Evolutionary conservation across 1,140 invertebrate genomes (phyloP), one percentile per base, ranked within the genome.

Genomic region (Listronotus bonariensis): DNA sequence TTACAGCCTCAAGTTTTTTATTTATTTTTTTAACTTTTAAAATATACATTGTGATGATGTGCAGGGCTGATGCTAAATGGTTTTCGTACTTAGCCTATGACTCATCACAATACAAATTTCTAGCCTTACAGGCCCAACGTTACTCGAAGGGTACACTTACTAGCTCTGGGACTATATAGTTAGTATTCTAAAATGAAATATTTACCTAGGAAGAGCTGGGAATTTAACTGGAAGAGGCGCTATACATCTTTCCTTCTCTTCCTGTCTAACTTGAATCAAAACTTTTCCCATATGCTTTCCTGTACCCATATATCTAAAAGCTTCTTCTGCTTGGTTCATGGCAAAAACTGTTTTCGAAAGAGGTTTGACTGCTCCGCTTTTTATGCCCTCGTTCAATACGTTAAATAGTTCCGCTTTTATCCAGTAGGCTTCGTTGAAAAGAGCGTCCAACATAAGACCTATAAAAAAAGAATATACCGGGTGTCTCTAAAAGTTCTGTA

Each of bases 221-320:
- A 51, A 68, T 11, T n/a, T 7, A 7, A 59, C 12, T 15, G 8
- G 36, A 32, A 48, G 15, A 20, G 49, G 42, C 9, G 20, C 20
- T n/a, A 58, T 40, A 17, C 10, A 40, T 5, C 17, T n/a, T 12
- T 67, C 55, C 1, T 32, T 36, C 15, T 67, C 65, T n/a, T 68
- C 55, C 15, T 68, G 78, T 31, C 83, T 78, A 42, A 92, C 85
- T 78, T 91, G 85, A 10, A 93, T 79, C 6, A 93, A 45, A 11
- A 89, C 86, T 84, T 96, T 95, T 63, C 93, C 93, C 53, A 92
- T 91, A 77, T 96, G 93, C 80, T 93, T 93, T 12, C 92, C 93
- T 62, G 87, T 85, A 6, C 91, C 88, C 87, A 95, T 92, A 73
- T 88, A 87, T 52, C 87, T 55, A 78, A 89, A 90, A 2, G 88